phyloP scores from a whole-genome alignment of 2,797 vertebrate genomes.

The Diglossa cyanea region DNA sequence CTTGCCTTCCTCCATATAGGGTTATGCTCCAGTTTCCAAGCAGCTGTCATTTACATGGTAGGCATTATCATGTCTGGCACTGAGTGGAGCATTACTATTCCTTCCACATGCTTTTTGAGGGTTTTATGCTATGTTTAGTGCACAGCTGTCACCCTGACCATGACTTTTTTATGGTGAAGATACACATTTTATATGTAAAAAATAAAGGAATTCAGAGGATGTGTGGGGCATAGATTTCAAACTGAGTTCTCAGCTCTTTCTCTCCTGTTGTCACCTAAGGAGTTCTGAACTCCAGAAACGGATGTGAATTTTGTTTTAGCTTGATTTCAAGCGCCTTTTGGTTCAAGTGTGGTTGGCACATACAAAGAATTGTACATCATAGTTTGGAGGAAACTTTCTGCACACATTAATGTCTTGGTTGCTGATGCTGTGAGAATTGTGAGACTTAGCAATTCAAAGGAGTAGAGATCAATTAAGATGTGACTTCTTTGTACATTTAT shows the following conservation, averaged over 20 bases:
- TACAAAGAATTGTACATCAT: neutral
- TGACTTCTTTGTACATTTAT: neutral
- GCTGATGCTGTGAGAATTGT: neutral
- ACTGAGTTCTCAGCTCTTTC: neutral
- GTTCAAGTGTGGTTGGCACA: neutral
- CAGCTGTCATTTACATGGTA: neutral
- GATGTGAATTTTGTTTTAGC: neutral
- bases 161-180: neutral
- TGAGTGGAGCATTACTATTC: neutral
- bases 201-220: neutral
- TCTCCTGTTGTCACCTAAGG: neutral
- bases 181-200: neutral
- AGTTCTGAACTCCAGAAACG: neutral
- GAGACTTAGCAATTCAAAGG: neutral
- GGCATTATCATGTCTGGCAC: neutral
- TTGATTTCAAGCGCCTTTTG: neutral
- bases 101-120: neutral
- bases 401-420: neutral
- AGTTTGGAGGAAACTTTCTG: neutral
- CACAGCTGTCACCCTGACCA: neutral
- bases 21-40: neutral
- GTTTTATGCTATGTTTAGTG: neutral
- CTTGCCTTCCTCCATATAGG: neutral
- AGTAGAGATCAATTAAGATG: neutral
- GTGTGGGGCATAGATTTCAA: neutral